These are phyloP conservation scores for Pyrrhosoma nymphula DNA, from an alignment of 2,888 invertebrate species.

Conservation along the genomic window DNA sequence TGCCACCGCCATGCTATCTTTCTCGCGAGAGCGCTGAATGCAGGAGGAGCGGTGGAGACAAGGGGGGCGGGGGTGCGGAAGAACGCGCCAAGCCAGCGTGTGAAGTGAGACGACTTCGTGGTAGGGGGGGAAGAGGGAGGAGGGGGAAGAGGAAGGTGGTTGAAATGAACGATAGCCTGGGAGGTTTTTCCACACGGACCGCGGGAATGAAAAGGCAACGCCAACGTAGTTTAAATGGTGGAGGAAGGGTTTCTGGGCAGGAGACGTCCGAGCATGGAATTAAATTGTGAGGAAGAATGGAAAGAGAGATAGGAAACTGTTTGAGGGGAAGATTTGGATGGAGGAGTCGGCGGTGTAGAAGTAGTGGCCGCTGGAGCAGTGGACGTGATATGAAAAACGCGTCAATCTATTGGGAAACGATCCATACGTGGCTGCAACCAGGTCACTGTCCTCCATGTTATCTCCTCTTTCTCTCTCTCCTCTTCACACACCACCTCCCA, in stretches of 20 bases:
- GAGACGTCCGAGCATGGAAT: neutral
- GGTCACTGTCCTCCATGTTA: constrained; percentile 46
- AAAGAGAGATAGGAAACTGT: neutral
- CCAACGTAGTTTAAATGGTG: neutral
- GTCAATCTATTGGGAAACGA: constrained; percentile 45
- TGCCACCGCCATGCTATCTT: neutral
- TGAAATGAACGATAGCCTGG: neutral
- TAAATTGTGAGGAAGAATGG: neutral
- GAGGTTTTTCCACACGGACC: neutral
- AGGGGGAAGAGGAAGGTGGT: neutral
- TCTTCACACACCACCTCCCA: neutral
- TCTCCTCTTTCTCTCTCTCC: neutral
- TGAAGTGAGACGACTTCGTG: neutral
- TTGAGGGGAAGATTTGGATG: neutral
- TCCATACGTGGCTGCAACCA: constrained; percentile 50
- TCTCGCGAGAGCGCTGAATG: neutral
- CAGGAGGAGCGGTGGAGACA: neutral
- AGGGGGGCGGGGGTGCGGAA: neutral
- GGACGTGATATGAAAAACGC: constrained; percentile 33
- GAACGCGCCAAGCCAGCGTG: neutral
- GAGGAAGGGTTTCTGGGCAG: neutral
- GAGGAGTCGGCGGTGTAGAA: neutral
- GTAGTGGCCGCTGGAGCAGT: neutral
- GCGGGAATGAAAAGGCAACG: neutral
- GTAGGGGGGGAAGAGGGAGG: too few species aligned